Base-by-base conservation (phyloP, 1,140 invertebrate species). In the Temnothorax nylanderi region DNA sequence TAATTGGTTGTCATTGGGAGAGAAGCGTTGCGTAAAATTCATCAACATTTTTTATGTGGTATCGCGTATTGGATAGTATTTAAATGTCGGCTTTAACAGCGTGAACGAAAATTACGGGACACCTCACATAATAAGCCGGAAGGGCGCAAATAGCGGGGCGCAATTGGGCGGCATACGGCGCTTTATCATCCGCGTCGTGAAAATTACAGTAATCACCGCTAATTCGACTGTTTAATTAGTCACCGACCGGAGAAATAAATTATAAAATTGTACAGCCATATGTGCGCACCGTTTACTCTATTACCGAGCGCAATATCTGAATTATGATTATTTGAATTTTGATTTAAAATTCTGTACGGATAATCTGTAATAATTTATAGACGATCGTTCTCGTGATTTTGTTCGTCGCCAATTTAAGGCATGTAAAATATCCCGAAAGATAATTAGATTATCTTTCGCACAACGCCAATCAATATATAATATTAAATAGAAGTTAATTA, bases 141-240 rank as follows among this genome's bases (percentile, higher is more conserved):
- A 75, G 41, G 49, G 37, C 32, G 49, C 71, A 32, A 85, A 69
- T 78, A 41, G 60, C 41, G 34, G 41, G 47, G 10, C 34, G 87
- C 56, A 72, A 76, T 85, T 56, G 87, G 85, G 58, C 47, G 54
- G 49, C 32, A 84, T n/a, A 80, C 69, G 37, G 67, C 49, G 60
- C 56, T 21, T 72, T 65, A 87, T 89, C 18, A 58, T 44, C 51
- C 4, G 47, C 34, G 64, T 81, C 58, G 32, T 64, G 88, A 89
- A 80, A 89, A 89, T 90, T 87, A 87, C 67, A 84, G 88, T 87
- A 89, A 90, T 90, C 85, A 74, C 37, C 72, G 77, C 85, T 84
- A 90, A 89, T 90, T 89, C 56, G 72, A 51, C 85, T 51, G 88
- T 90, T 90, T 87, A 87, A 90, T 90, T 89, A 84, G 74, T 74